phyloP scores from a whole-genome alignment of 2,113 vertebrate species.

The Bucco capensis region DNA sequence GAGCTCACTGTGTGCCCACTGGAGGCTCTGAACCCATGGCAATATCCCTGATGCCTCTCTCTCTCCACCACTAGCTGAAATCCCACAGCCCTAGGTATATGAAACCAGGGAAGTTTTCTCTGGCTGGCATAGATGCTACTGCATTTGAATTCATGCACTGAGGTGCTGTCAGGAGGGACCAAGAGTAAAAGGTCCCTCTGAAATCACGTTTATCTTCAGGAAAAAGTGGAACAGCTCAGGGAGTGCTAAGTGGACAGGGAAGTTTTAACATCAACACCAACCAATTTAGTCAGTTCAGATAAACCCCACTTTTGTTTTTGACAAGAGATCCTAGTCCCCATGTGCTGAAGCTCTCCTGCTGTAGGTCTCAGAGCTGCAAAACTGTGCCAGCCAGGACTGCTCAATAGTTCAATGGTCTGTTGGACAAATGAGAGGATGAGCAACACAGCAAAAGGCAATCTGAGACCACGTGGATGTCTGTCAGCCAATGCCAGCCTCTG shows the following conservation, averaged over 20 bases:
- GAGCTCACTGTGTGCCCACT: neutral
- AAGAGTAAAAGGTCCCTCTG: slow-evolving; percentile 11
- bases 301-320: neutral
- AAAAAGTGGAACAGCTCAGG: neutral
- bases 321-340: neutral
- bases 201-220: neutral
- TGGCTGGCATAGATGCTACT: neutral
- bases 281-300: neutral
- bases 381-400: slow-evolving; percentile 20
- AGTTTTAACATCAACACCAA: neutral
- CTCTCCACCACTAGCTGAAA: neutral
- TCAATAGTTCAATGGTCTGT: slow-evolving; percentile 30
- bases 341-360: neutral
- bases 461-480: neutral
- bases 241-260: neutral
- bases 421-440: slow-evolving; percentile 1
- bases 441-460: slow-evolving; percentile 14
- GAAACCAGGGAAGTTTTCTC: neutral
- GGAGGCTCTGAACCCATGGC: neutral
- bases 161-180: slow-evolving; percentile 17
- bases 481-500: neutral
- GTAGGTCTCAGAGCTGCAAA: neutral
- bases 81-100: neutral
- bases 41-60: neutral
- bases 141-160: slow-evolving; percentile 10